These are phyloP conservation scores for Apostichopus californicus DNA, from an alignment of 35 echinoderm and acorn worm species.

Conservation along the genomic window DNA sequence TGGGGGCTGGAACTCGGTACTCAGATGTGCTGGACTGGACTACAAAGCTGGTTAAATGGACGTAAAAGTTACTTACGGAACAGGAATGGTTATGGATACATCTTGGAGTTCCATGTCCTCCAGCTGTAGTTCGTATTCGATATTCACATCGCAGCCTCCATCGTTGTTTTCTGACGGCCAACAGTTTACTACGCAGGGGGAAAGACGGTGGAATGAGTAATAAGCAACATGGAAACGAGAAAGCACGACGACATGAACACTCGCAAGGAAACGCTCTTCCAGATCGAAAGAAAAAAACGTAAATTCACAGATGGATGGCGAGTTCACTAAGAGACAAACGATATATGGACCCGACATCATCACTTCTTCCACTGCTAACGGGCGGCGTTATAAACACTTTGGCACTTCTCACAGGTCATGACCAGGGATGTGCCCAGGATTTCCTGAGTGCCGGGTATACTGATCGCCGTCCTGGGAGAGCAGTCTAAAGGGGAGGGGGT, in stretches of 20 bases:
- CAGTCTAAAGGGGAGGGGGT: too few relatives aligned
- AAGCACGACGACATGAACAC: not conserved
- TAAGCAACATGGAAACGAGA: not conserved
- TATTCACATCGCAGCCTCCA: slow-evolving; percentile 96
- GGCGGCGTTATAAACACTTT: too few relatives aligned
- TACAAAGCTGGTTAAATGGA: too few relatives aligned
- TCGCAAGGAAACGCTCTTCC: not conserved
- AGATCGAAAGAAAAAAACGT: not conserved
- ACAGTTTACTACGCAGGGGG: slow-evolving; percentile 76
- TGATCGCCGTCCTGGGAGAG: too few relatives aligned
- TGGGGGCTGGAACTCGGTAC: too few relatives aligned
- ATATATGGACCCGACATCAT: too few relatives aligned
- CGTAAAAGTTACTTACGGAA: slow-evolving; percentile 70
- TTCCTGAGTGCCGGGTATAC: too few relatives aligned
- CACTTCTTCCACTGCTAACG: too few relatives aligned
- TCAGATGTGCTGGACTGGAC: too few relatives aligned
- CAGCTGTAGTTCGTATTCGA: slow-evolving; percentile 86
- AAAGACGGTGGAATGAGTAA: not conserved
- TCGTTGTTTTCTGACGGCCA: slow-evolving; percentile 98
- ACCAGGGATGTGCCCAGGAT: too few relatives aligned
- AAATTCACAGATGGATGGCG: not conserved
- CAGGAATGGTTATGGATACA: slow-evolving; percentile 83
- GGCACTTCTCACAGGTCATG: too few relatives aligned
- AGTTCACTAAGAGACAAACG: too few relatives aligned
- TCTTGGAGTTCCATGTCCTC: slow-evolving; percentile 96